A percentile compares a stretch with the other conserved stretches of the same genome.
Conservation (phyloP, 2,113 vertebrate species). For the Spea bombifrons region DNA sequence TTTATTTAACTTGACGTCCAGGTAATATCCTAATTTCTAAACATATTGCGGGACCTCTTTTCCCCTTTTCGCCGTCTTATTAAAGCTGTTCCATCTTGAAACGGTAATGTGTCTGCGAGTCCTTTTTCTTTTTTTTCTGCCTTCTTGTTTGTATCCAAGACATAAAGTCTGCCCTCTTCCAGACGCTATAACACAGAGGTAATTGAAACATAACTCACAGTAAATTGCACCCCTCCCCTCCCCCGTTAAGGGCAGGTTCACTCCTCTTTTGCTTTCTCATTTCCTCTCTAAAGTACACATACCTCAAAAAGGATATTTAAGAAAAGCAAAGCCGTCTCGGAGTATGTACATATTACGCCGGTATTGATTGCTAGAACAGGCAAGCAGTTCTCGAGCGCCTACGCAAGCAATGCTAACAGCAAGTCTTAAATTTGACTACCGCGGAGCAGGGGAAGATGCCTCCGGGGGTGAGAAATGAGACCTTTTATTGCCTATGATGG, state of each 20-base stretch:
- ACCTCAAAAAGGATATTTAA: slow-evolving; percentile 66
- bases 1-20: slow-evolving; percentile 58
- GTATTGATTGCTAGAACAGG: background rate
- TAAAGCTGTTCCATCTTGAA: slow-evolving; percentile 74
- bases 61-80: slow-evolving; percentile 70
- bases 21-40: slow-evolving; percentile 63
- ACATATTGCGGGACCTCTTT: slow-evolving; percentile 62
- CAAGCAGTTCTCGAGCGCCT: background rate
- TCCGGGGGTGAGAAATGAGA: slow-evolving; percentile 13
- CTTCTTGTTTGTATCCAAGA: slow-evolving; percentile 65
- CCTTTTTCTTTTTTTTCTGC: slow-evolving; percentile 61
- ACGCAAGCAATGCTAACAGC: background rate
- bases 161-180: slow-evolving; percentile 71
- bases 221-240: slow-evolving; percentile 73
- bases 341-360: background rate
- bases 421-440: background rate
- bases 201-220: slow-evolving; percentile 81
- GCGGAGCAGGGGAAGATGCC: background rate
- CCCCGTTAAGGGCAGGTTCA: slow-evolving; percentile 61
- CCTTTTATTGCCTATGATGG: slow-evolving; percentile 16
- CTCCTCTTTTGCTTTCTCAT: slow-evolving; percentile 62
- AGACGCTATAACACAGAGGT: slow-evolving; percentile 71
- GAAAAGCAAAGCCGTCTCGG: slow-evolving; percentile 60
- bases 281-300: slow-evolving; percentile 70
- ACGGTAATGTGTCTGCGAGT: slow-evolving; percentile 67